Base-by-base conservation (phyloP, 2,113 vertebrate genomes). In the Psettodes erumei region DNA sequence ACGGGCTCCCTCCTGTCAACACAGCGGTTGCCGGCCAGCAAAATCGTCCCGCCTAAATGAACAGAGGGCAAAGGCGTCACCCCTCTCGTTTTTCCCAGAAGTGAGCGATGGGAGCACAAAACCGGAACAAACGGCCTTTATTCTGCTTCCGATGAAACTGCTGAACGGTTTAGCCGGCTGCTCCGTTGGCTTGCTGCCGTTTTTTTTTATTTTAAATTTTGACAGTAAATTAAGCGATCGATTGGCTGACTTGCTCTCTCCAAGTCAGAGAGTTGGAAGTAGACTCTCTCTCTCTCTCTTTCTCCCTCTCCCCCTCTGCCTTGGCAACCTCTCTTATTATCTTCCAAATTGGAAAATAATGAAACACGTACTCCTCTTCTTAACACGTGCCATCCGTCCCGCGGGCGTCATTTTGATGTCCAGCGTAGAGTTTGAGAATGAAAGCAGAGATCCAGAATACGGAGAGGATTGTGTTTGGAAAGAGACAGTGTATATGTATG, bases 401-500 rank as follows among this genome's bases (percentile, higher is more conserved):
- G 56, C 3, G 37, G 43, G 43, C 51, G 56, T 58, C 19, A 45
- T 58, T 38, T 30, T 43, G 42, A 32, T 30, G 40, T 28, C 25
- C 13, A 25, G 21, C 5, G 3, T 47, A 42, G 3, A 2, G 50
- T 68, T 58, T 70, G 42, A 53, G 45, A 68, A 77, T 76, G 21
- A 55, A 43, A 27, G 27, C 13, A 12, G 38, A 13, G 33, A 16
- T 19, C 8, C 2, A 23, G 65, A 68, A 70, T 21, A 45, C 7
- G 33, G 28, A 71, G 47, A 53, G 3, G 42, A 69, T 69, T 53
- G 75, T 43, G 19, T 82, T 72, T 72, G 38, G 75, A 59, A 63
- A 70, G 61, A 30, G 13, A 9, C 42, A 19, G 28, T 83, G 81
- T 50, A 63, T 62, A 51, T 64, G 8, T 3, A n/a, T n/a, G n/a